Evolutionary conservation across 2,888 invertebrate species (phyloP).

Genomic region (Apoderus coryli): DNA sequence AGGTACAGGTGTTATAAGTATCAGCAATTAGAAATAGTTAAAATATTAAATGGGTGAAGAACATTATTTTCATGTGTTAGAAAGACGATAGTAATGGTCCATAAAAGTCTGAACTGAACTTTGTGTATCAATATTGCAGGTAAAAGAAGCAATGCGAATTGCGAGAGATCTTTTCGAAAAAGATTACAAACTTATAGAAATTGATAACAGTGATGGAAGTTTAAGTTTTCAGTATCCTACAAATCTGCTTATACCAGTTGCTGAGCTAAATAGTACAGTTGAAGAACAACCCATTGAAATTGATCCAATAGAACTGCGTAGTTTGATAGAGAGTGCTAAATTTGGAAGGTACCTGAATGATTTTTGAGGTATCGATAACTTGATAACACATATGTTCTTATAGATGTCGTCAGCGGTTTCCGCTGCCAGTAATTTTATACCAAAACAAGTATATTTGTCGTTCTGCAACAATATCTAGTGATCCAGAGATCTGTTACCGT

Average conservation of each 20-base stretch:
- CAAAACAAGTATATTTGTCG: conserved; percentile 59
- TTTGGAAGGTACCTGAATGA: conserved; percentile 37
- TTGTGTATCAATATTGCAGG: too few species aligned
- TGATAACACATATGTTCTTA: conserved; percentile 10
- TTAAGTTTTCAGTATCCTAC: conserved; percentile 58
- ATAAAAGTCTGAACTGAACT: too few species aligned
- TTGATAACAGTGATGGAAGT: conserved; percentile 50
- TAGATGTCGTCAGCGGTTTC: conserved; percentile 60
- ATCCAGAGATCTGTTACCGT: conserved; percentile 58
- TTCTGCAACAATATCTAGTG: conserved; percentile 58
- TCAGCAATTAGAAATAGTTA: too few species aligned
- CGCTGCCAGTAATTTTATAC: conserved; percentile 61
- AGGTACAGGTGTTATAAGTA: too few species aligned
- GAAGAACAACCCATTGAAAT: conserved; percentile 9
- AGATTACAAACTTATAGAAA: conserved; percentile 50
- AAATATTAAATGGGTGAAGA: too few species aligned
- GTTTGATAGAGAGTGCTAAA: conserved; percentile 49
- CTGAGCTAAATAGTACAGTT: conserved; percentile 10
- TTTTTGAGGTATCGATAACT: not conserved
- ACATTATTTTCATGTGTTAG: too few species aligned
- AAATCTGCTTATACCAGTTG: conserved; percentile 46
- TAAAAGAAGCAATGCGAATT: too few species aligned
- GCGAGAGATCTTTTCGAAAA: conserved; percentile 43
- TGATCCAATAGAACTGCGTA: conserved; percentile 44
- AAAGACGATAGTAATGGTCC: too few species aligned